phyloP scores from a whole-genome alignment of 2,888 invertebrate species.

The Eupithecia insigniata region DNA sequence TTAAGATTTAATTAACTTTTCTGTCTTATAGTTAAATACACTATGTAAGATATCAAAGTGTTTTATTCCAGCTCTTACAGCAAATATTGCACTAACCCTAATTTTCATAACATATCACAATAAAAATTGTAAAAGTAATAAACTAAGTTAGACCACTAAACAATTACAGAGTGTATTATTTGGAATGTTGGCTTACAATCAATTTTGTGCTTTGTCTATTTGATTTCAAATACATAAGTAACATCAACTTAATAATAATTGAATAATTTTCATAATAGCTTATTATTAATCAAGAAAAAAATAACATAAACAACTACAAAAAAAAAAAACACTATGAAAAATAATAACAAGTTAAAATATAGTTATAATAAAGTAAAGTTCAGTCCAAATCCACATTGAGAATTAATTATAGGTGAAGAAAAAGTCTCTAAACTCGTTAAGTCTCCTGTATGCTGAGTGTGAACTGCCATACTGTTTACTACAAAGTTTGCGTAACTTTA shows the following conservation, averaged over 20 bases:
- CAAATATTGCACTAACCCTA: constrained; percentile 61
- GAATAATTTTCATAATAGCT: constrained; percentile 4
- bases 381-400: not conserved
- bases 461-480: too few relatives aligned
- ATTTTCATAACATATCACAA: not conserved
- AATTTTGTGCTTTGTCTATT: not conserved
- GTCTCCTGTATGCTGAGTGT: too few relatives aligned
- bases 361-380: not conserved
- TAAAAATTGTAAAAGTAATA: not conserved
- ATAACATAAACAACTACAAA: not conserved
- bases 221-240: not conserved
- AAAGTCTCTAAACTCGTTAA: not conserved
- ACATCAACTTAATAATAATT: not conserved
- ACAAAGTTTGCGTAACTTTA: too few relatives aligned
- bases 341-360: not conserved
- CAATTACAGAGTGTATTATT: not conserved
- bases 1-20: not conserved
- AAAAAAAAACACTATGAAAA: not conserved
- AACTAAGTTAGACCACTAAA: not conserved
- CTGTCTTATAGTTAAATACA: not conserved
- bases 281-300: not conserved
- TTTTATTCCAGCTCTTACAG: constrained; percentile 36
- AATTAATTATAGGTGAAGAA: not conserved
- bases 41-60: constrained; percentile 18
- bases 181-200: not conserved